Percentiles rank a stretch among this genome's conserved stretches.
Conservation (phyloP, 2,113 vertebrate genomes). For the Hydrolagus affinis region DNA sequence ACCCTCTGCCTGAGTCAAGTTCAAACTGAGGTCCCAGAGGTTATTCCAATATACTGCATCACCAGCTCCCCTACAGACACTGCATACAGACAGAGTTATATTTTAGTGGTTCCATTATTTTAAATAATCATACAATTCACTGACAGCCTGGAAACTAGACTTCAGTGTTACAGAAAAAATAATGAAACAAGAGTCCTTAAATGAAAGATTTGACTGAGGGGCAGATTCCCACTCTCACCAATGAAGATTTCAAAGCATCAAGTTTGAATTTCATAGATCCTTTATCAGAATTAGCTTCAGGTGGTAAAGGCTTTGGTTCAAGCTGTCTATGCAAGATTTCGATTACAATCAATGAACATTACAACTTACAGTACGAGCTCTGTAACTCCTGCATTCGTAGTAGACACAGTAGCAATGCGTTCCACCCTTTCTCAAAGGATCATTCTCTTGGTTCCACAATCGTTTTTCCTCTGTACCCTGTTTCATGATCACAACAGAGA, state of each 20-base stretch:
- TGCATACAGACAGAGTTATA: neutral
- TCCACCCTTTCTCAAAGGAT: conserved; percentile 19
- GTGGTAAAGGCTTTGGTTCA: neutral
- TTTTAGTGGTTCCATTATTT: neutral
- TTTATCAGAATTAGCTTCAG: conserved; percentile 1
- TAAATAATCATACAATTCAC: neutral
- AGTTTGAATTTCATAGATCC: conserved; percentile 25
- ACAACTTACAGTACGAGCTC: conserved; percentile 12
- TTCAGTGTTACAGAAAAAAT: neutral
- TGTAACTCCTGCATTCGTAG: neutral
- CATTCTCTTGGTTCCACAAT: neutral
- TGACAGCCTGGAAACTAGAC: neutral
- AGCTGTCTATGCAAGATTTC: neutral
- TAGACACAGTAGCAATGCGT: neutral
- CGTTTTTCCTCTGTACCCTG: neutral
- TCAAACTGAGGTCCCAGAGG: no score
- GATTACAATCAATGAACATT: neutral
- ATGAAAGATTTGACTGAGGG: neutral
- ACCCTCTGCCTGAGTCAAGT: no score
- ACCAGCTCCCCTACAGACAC: neutral
- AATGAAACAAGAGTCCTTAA: neutral
- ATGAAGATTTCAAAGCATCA: neutral
- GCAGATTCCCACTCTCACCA: neutral
- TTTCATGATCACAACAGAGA: conserved; percentile 5
- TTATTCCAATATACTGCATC: neutral